Evolutionary conservation across 2,888 invertebrate species (phyloP), one percentile per base, ranked within the genome.

Genomic region (Lathronympha strigana): DNA sequence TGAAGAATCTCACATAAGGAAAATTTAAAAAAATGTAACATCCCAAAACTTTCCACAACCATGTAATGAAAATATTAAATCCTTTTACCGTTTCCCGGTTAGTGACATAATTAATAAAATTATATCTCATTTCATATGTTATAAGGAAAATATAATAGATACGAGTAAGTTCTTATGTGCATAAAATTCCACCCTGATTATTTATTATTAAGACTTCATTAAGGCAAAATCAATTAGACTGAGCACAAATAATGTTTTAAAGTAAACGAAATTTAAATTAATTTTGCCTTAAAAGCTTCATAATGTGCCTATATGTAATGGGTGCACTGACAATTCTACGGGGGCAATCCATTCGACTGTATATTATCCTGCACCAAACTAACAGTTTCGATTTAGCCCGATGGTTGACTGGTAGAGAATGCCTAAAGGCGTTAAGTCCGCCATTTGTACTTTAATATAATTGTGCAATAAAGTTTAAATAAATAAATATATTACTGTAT

Each of bases 41-140:
- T 17, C 23, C n/a, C 47, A 19, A 19, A 45, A 23, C 13, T 23
- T 45, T 13, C 45, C 45, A 45, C 1, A 17, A n/a, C 43, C 19
- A 15, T 2, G 15, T 6, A 4, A 19, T 19, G 2, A 43, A 3
- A 43, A 11, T 19, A 43, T 43, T 43, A 9, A 43, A 9, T 19
- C 1, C 15, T 15, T 4, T 23, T 36, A 36, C 21, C 21, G 4
- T 31, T 45, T 9, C 57, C 43, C 36, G 1, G 47, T 58, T 58
- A 58, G 47, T 36, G 45, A 33, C 19, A 31, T 2, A 45, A 28
- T 13, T 36, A 25, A 63, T n/a, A 63, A 38, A 49, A 47, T 15
- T 19, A 49, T 15, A 19, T 19, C 2, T 17, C 71, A 1, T 8
- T 11, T 9, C 8, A 8, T 28, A 28, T 8, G 8, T 28, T 28